Evolutionary conservation across 1,140 invertebrate species (phyloP), one percentile per base, ranked within the genome.

Genomic region (Papilio machaon): DNA sequence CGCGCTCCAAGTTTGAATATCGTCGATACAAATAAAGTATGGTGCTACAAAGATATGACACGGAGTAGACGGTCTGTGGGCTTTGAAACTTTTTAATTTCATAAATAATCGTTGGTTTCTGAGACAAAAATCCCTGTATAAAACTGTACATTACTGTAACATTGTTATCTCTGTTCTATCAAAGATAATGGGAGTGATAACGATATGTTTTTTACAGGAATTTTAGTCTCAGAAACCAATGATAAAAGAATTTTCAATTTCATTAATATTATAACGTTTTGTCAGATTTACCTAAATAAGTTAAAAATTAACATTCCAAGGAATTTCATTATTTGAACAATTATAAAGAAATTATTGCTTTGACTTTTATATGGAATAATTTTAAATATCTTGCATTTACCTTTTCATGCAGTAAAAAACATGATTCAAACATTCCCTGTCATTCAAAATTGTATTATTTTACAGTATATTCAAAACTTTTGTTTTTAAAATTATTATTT

Each of bases 361-460:
- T 30, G 23, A 49, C 46, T 47, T 49, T 43, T 49, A 13, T 47
- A 52, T 49, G 38, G n/a, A 30, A 23, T 47, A 47, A 49, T n/a
- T 47, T 74, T 60, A 78, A 15, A 19, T 13, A 1, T 67, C 58
- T 23, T 79, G 77, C 77, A 79, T 79, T 79, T 79, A 79, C 11
- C 7, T 67, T 38, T 23, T 1, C 60, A 79, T 11, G 67, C 13
- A 77, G 35, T 30, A 64, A 19, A 46, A 60, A 60, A 64, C 38
- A 60, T 19, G 4, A 81, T 79, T 81, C 46, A 76, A 74, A 58
- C 47, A 82, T 85, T 82, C 82, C 80, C 80, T 82, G 75, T 74
- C 81, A 52, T 70, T 81, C 43, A 35, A 76, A 23, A 58, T 60
- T 84, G 78, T 85, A 84, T 81, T 81, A 77, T 79, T 76, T 81